Evolutionary conservation across 2,113 vertebrate species (phyloP), one percentile per base, ranked within the genome.

Genomic region (Siniperca knerii): DNA sequence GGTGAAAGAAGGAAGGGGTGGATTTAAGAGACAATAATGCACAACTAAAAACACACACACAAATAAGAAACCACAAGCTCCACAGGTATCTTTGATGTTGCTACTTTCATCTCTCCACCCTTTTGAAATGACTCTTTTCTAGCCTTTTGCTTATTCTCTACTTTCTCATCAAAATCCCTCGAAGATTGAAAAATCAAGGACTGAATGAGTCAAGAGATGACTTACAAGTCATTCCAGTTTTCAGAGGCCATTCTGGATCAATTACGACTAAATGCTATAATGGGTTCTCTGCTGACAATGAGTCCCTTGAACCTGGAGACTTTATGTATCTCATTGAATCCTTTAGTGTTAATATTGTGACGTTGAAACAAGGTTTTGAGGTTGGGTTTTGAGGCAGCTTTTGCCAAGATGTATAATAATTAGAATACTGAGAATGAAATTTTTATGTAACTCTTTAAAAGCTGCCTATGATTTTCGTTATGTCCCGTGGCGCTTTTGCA

Each of bases 51-150:
- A 57, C 72, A 69, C 75, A 46, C 20, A 50, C 62, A 74, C 64
- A 58, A 44, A 69, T 48, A 35, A 48, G 42, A 58, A 76, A 33
- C 23, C 57, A 50, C 23, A 8, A 50, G 68, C 82, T 75, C 69
- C 70, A 79, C 69, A 73, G 70, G 78, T 83, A 25, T 73, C 79
- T 85, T 84, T 91, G 82, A 83, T 78, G 71, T 44, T 77, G 72
- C 68, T 57, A 20, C 86, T 86, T 89, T 92, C 37, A 89, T 91
- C 72, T 78, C 33, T 61, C n/a, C 69, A 13, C 62, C 62, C 58
- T 58, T 87, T 89, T 75, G 46, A 82, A 79, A 68, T 54, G 8
- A 46, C 75, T 78, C 1, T 52, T 67, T 77, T 76, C 35, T n/a
- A 54, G n/a, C 50, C 46, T 75, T 79, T 79, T 57, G 33, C 55